phyloP scores from a whole-genome alignment of 2,797 vertebrate species.

The Siniperca scherzeri region DNA sequence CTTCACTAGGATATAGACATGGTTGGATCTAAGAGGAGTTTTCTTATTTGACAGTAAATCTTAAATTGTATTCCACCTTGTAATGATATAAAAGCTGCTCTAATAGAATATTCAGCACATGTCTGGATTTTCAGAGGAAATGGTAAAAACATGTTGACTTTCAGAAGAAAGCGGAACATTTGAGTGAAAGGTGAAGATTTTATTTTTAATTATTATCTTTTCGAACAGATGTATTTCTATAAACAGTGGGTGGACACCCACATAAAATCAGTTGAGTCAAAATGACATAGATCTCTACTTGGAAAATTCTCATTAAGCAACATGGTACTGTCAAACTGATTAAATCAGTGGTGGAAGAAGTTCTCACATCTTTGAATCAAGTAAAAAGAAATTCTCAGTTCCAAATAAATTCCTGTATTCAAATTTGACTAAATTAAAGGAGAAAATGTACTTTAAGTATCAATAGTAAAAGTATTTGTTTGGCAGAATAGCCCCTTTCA shows the following conservation, averaged over 20 bases:
- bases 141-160: background rate
- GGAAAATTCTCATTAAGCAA: slow-evolving; percentile 31
- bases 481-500: background rate
- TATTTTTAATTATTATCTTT: slow-evolving; percentile 41
- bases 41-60: background rate
- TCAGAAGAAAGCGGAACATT: background rate
- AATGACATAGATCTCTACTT: slow-evolving; percentile 24
- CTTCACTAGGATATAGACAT: background rate
- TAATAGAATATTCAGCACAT: background rate
- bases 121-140: background rate
- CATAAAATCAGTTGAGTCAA: slow-evolving; percentile 48
- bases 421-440: background rate
- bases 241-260: slow-evolving; percentile 43
- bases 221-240: slow-evolving; percentile 20
- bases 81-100: background rate
- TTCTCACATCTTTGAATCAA: background rate
- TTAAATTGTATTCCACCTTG: background rate
- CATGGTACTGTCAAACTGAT: slow-evolving; percentile 19
- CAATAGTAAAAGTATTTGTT: background rate
- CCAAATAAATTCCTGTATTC: background rate
- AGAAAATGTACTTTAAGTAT: background rate
- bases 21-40: background rate
- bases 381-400: background rate
- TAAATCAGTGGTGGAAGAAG: slow-evolving; percentile 8
- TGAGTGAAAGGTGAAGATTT: slow-evolving; percentile 22